Evolutionary conservation across 2,113 vertebrate genomes (phyloP).

Genomic region (Acanthochromis polyacanthus): DNA sequence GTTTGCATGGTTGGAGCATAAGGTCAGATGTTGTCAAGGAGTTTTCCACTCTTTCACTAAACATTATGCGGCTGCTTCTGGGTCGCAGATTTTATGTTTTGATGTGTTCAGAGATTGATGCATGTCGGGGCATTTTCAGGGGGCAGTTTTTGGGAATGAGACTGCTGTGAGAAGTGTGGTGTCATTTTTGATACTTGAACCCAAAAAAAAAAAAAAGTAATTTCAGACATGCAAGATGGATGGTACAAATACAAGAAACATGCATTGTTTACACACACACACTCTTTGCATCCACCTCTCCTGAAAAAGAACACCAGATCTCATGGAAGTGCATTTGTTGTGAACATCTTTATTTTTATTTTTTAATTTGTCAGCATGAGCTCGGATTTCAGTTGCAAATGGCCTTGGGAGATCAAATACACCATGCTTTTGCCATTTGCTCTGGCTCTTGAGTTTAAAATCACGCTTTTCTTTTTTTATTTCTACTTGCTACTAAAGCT

Average conservation of each 20-base stretch:
- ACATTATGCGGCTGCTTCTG: constrained; percentile 30
- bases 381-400: constrained; percentile 74
- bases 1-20: constrained; percentile 76
- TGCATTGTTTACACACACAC: constrained; percentile 47
- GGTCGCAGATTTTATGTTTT: constrained; percentile 46
- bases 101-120: constrained; percentile 61
- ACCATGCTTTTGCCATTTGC: constrained; percentile 70
- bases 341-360: constrained; percentile 51
- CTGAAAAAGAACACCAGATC: constrained; percentile 58
- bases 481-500: constrained; percentile 64
- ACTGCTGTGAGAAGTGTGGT: constrained; percentile 68
- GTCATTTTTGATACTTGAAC: constrained; percentile 62
- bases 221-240: constrained; percentile 59
- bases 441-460: constrained; percentile 60
- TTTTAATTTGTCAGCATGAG: constrained; percentile 75
- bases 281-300: constrained; percentile 62
- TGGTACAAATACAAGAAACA: constrained; percentile 23
- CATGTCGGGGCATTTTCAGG: constrained; percentile 64
- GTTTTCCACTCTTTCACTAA: constrained; percentile 49
- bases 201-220: constrained; percentile 10
- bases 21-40: constrained; percentile 47
- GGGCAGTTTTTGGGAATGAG: constrained; percentile 58
- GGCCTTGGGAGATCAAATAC: constrained; percentile 60
- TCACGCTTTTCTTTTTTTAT: constrained; percentile 33
- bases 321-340: constrained; percentile 77